Evolutionary conservation across 1,140 invertebrate genomes (phyloP).

Genomic region (Drosophila ogumai): DNA sequence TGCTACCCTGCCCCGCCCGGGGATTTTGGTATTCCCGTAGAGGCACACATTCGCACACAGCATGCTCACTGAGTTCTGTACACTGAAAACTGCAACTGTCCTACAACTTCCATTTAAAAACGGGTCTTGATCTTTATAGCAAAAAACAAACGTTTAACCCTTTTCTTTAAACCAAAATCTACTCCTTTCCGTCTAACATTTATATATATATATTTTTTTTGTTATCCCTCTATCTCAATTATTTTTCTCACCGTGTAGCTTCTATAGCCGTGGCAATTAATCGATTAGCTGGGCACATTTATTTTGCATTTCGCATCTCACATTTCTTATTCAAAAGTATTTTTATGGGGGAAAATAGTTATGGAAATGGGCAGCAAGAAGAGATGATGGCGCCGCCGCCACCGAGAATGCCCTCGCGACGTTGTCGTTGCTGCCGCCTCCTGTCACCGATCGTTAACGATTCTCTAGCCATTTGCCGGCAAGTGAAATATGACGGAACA

Average conservation of each 20-base stretch:
- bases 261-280: conserved; percentile 57
- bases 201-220: neutral
- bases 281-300: conserved; percentile 53
- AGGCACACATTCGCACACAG: neutral
- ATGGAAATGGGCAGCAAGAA: conserved; percentile 32
- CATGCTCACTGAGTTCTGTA: conserved; percentile 8
- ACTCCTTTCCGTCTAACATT: fast-evolving
- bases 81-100: neutral
- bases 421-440: conserved; percentile 7
- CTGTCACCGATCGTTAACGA: conserved; percentile 46
- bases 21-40: conserved; percentile 19
- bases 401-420: conserved; percentile 1
- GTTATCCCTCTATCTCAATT: no score
- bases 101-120: neutral
- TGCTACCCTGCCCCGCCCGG: neutral
- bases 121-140: neutral
- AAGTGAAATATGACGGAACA: conserved; percentile 59
- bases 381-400: conserved; percentile 12
- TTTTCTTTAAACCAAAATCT: neutral
- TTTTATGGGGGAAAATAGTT: neutral
- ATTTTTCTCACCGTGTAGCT: conserved; percentile 3
- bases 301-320: conserved; percentile 27
- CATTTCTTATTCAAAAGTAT: conserved; percentile 32
- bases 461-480: conserved; percentile 32
- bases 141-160: neutral